Base-by-base conservation (phyloP, 2,113 vertebrate genomes). In the Procavia capensis region DNA sequence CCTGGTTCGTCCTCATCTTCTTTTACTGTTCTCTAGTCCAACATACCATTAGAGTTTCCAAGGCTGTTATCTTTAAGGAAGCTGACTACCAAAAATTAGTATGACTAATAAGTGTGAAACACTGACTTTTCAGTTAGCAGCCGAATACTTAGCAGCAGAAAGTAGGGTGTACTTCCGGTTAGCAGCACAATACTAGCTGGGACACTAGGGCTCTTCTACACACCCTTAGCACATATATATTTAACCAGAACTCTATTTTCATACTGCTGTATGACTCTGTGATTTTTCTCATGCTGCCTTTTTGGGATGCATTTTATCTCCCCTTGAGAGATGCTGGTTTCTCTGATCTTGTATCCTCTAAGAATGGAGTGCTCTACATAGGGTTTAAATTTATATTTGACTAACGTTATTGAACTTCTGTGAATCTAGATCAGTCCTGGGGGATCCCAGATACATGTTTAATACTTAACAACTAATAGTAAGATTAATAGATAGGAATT, bases 1-100 rank as follows among this genome's bases (percentile, higher is more conserved):
- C 10, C 31, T 0, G 25, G 0, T 11, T 29, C 6, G 17, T 34
- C 3, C 1, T 75, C 11, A 5, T 6, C 36, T 5, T 0, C 59
- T 59, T 7, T 17, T 59, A 27, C 25, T 45, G 6, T 29, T n/a
- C 2, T 68, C 47, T 80, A 4, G 1, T 29, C 72, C 20, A 16
- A 0, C 1, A 3, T 3, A 1, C 29, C 9, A 14, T 91, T 4
- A 9, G 14, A 22, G 57, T 59, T 59, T 59, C 57, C 57, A 59
- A 59, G 22, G 22, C 22, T 59, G 57, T 59, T 19, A 59, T 59
- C 19, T 59, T 59, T 59, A 22, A 59, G 57, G 19, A 22, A 59
- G 57, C 57, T 6, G 57, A 20, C 57, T 59, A 5, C 19, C 57
- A 59, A 19, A 22, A 16, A 54, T 11, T 54, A 22, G 22, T 22